Percentiles rank a stretch among this genome's conserved stretches.
These are phyloP conservation scores for Stenopsyche tienmushanensis DNA, from an alignment of 1,140 invertebrate species.

Conservation along the genomic window DNA sequence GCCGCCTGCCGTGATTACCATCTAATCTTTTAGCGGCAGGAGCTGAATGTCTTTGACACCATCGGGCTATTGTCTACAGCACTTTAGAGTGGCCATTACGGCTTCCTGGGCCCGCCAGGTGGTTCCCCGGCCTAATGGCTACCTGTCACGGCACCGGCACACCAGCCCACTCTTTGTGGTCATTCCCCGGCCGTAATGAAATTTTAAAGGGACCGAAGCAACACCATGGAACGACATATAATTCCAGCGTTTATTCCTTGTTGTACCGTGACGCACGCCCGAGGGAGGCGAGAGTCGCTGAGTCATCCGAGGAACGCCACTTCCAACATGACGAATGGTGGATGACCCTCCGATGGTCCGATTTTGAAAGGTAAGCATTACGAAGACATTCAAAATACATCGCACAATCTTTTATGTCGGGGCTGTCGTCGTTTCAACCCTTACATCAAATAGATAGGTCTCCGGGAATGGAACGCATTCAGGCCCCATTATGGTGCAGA, in stretches of 20 bases:
- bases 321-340: too few species aligned
- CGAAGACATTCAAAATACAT: too few species aligned
- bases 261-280: background rate
- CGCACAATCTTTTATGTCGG: too few species aligned
- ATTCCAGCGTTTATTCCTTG: background rate
- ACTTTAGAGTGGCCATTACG: background rate
- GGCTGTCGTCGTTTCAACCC: too few species aligned
- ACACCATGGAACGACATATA: constrained; percentile 1
- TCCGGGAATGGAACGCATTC: too few species aligned
- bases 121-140: constrained; percentile 13
- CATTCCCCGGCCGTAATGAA: constrained; percentile 6
- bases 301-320: background rate
- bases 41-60: background rate
- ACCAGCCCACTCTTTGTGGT: constrained; percentile 12
- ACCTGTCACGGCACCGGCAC: constrained; percentile 14
- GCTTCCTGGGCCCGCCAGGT: constrained; percentile 11
- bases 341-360: too few species aligned
- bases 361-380: too few species aligned
- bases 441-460: too few species aligned
- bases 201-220: constrained; percentile 6
- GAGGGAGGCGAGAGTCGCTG: background rate
- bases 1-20: background rate
- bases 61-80: background rate
- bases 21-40: background rate
- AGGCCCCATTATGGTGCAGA: too few species aligned